A percentile compares a stretch with the other conserved stretches of the same genome.
Evolutionary conservation across 2,888 invertebrate genomes (phyloP).

Genomic region (Saturnia japonica): DNA sequence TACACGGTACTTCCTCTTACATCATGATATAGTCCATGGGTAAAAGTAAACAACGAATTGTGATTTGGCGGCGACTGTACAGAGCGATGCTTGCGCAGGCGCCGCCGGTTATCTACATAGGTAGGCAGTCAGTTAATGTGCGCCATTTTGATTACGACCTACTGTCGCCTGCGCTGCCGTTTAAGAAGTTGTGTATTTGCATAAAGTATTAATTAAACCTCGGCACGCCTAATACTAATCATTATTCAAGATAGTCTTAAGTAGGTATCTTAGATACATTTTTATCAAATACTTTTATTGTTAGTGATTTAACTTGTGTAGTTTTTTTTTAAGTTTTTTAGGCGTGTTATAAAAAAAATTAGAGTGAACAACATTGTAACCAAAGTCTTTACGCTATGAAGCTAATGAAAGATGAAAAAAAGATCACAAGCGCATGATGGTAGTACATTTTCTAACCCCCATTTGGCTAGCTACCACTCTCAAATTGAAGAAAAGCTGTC

Average conservation of each 20-base stretch:
- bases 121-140: conserved; percentile 18
- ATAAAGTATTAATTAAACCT: conserved; percentile 6
- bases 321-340: not conserved
- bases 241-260: not conserved
- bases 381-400: not conserved
- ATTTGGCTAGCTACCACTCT: too few relatives aligned
- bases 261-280: not conserved
- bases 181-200: not conserved
- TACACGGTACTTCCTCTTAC: not conserved
- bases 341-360: too few relatives aligned
- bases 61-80: not conserved
- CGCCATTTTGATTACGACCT: conserved; percentile 22
- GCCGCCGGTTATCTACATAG: conserved; percentile 19
- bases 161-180: conserved; percentile 11
- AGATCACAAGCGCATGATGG: too few relatives aligned
- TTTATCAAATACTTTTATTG: not conserved
- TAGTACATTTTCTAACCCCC: too few relatives aligned
- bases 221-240: not conserved
- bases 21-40: not conserved
- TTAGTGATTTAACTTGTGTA: not conserved
- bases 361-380: not conserved
- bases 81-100: conserved; percentile 10
- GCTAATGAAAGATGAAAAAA: too few relatives aligned
- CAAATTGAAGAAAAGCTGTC: too few relatives aligned
- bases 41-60: not conserved